Base-by-base conservation (phyloP, 1,140 invertebrate species). In the Euura lappo region DNA sequence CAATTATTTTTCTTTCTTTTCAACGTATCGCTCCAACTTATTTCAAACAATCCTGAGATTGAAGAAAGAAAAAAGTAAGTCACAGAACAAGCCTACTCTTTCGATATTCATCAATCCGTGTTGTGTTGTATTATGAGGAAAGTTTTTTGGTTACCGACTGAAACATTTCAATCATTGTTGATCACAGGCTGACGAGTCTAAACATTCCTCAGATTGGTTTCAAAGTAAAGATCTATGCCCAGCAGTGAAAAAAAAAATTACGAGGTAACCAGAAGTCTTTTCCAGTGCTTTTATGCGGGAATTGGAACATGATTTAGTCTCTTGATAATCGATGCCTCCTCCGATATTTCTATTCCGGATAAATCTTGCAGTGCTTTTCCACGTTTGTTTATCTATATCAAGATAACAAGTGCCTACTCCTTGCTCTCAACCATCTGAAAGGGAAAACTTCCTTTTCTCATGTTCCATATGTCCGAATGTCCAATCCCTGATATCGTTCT, bases 361-460 rank as follows among this genome's bases (percentile, higher is more conserved):
- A 11, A 8, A 60, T 60, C 51, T 60, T 60, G 51, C 51, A 60
- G 13, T 60, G 51, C 51, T 60, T 60, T 60, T 60, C 51, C 51
- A 60, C 6, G 51, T 60, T 60, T 60, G 51, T 60, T 60, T 11
- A 60, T 60, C 51, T 60, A 6, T 60, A 60, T 60, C 51, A 60
- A 60, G 51, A 60, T 60, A 60, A 60, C 51, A 60, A 60, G 51
- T 60, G 51, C 51, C 51, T 60, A 60, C 51, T 60, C 51, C 51
- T 60, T 60, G 51, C 51, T 60, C 51, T 60, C 51, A 60, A 5
- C 6, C 51, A 60, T 60, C 13, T 60, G 51, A 6, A 60, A 60
- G 28, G 28, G 13, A 60, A 5, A 60, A 60, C 3, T 60, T 28
- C 28, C 28, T 60, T 3, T 11, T 3, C 6, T 60, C 51, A 60